Conservation (phyloP, 2,113 vertebrate species). For the Hucho hucho region DNA sequence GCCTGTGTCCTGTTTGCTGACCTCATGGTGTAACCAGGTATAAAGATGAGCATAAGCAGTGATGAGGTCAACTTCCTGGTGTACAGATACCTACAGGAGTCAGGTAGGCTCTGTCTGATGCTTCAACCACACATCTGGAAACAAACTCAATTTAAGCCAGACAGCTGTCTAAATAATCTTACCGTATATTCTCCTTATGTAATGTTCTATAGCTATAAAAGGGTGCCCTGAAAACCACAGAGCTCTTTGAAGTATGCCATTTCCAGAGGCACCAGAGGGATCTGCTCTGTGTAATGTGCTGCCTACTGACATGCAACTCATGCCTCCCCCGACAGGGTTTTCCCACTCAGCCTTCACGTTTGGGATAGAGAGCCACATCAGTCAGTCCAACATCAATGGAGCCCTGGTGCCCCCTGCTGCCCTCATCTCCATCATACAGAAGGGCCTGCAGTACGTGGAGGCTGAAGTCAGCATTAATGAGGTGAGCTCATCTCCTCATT, state of each 20-base stretch:
- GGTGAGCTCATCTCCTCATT: conserved; percentile 71
- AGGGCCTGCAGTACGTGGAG: conserved; percentile 99
- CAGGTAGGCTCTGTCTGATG: conserved; percentile 74
- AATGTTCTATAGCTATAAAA: not conserved
- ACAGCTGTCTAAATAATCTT: too few relatives aligned
- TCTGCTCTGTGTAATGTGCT: too few relatives aligned
- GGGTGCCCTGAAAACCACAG: too few relatives aligned
- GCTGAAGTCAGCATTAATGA: conserved; percentile 99
- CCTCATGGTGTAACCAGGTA: conserved; percentile 99
- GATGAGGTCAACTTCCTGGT: conserved; percentile 99
- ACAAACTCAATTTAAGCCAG: too few relatives aligned
- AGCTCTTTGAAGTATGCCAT: too few relatives aligned
- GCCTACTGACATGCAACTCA: not conserved
- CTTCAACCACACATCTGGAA: too few relatives aligned
- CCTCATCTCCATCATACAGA: conserved; percentile 99
- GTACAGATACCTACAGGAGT: conserved; percentile 99
- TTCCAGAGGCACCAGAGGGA: too few relatives aligned
- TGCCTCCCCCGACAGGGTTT: conserved; percentile 79
- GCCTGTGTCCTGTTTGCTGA: conserved; percentile 88
- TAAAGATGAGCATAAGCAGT: conserved; percentile 99
- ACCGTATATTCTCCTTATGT: too few relatives aligned
- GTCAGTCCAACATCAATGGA: conserved; percentile 99
- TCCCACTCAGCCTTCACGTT: conserved; percentile 99
- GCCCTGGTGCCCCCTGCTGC: conserved; percentile 98
- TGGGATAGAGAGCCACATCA: conserved; percentile 99